phyloP scores from a whole-genome alignment of 2,888 invertebrate genomes.

The Eupithecia tripunctaria region DNA sequence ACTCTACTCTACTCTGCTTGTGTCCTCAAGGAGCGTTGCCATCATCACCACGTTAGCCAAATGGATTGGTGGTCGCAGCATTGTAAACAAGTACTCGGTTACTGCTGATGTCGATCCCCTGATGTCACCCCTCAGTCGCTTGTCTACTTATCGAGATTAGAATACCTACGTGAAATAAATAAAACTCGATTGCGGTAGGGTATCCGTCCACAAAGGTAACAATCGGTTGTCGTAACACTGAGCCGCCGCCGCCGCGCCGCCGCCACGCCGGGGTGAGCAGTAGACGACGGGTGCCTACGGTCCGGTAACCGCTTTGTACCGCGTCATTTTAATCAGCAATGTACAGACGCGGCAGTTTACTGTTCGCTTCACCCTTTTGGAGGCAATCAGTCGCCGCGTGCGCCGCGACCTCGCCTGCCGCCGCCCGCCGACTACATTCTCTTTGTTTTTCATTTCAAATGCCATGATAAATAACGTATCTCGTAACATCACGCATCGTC shows the following conservation, averaged over 20 bases:
- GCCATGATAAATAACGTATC: too few species aligned
- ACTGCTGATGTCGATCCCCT: too few species aligned
- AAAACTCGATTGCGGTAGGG: slow-evolving; percentile 25
- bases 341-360: slow-evolving; percentile 62
- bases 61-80: neutral
- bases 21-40: neutral
- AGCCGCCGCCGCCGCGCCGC: slow-evolving; percentile 28
- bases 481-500: neutral
- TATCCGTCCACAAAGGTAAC: slow-evolving; percentile 55
- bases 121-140: neutral
- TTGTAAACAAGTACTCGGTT: too few species aligned
- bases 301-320: slow-evolving; percentile 79
- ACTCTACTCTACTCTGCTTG: neutral
- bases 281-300: slow-evolving; percentile 60
- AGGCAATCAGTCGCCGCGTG: slow-evolving; percentile 69
- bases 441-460: neutral
- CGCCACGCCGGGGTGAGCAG: slow-evolving; percentile 50
- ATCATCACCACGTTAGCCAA: neutral
- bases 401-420: neutral
- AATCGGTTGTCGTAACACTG: slow-evolving; percentile 56
- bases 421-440: neutral
- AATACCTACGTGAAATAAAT: neutral
- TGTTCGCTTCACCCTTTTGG: slow-evolving; percentile 71
- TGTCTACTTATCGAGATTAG: neutral
- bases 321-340: slow-evolving; percentile 75